Conservation (phyloP, 2,113 vertebrate species). For the Aegithalos caudatus region DNA sequence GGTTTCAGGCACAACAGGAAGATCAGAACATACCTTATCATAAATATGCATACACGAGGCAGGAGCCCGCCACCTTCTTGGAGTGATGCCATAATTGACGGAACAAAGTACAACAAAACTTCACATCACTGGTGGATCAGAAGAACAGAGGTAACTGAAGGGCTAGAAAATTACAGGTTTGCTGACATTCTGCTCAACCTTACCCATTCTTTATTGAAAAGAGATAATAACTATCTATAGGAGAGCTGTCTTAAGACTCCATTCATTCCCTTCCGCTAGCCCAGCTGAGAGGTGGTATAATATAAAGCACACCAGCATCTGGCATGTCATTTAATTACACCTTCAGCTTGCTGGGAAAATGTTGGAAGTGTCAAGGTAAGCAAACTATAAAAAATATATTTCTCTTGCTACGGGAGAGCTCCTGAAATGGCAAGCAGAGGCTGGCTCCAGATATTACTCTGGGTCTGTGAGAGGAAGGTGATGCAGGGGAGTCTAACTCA, state of each 20-base stretch:
- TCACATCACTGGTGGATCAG: conserved; percentile 31
- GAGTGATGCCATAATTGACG: conserved; percentile 32
- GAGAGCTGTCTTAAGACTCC: conserved; percentile 51
- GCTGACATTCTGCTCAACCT: conserved; percentile 51
- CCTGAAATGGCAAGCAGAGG: neutral
- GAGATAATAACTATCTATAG: conserved; percentile 57
- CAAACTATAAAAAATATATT: conserved; percentile 45
- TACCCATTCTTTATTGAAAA: conserved; percentile 59
- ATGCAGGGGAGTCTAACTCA: neutral
- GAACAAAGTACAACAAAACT: conserved; percentile 47
- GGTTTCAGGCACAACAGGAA: conserved; percentile 16
- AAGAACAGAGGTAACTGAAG: conserved; percentile 45
- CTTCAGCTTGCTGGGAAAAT: conserved; percentile 27
- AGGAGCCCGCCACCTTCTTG: neutral
- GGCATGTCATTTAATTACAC: conserved; percentile 50
- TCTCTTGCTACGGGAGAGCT: neutral
- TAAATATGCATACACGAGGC: conserved; percentile 2
- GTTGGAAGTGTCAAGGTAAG: conserved; percentile 53
- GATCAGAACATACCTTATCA: neutral
- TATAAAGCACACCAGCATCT: conserved; percentile 11
- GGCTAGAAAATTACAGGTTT: conserved; percentile 64
- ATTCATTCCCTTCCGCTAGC: conserved; percentile 21
- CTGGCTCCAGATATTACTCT: neutral
- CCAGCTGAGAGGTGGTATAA: conserved; percentile 31
- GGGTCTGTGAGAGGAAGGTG: neutral